Conservation (phyloP, 2,797 vertebrate species). For the Arctocebus calabarensis region DNA sequence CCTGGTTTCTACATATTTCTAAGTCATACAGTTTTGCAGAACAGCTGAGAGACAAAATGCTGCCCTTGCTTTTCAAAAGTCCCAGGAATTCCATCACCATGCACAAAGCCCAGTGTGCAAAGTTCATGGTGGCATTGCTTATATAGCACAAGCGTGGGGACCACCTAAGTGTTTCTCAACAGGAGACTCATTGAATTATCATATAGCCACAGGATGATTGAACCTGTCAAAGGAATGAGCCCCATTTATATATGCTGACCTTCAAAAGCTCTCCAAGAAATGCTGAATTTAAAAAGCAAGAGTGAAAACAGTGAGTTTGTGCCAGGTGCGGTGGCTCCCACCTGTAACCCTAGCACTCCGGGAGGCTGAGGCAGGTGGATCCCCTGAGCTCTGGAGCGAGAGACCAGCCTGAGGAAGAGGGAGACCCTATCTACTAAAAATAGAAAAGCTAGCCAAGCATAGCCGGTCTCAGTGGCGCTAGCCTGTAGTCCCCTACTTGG, state of each 20-base stretch:
- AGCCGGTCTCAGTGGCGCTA: too few species aligned
- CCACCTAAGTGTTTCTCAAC: neutral
- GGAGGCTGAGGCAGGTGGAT: too few species aligned
- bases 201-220: neutral
- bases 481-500: too few species aligned
- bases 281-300: neutral
- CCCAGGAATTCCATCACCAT: neutral
- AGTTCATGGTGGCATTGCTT: neutral
- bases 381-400: too few species aligned
- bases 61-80: neutral
- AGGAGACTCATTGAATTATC: neutral
- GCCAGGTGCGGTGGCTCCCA: too few species aligned
- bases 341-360: too few species aligned
- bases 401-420: too few species aligned
- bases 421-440: too few species aligned
- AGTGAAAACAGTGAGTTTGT: neutral
- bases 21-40: neutral
- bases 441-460: too few species aligned
- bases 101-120: neutral
- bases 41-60: neutral
- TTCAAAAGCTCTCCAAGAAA: neutral
- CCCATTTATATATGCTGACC: neutral
- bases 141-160: neutral
- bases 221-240: neutral
- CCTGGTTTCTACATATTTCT: neutral